phyloP scores from a whole-genome alignment of 2,797 vertebrate species.

The Craterocephalus amniculus region DNA sequence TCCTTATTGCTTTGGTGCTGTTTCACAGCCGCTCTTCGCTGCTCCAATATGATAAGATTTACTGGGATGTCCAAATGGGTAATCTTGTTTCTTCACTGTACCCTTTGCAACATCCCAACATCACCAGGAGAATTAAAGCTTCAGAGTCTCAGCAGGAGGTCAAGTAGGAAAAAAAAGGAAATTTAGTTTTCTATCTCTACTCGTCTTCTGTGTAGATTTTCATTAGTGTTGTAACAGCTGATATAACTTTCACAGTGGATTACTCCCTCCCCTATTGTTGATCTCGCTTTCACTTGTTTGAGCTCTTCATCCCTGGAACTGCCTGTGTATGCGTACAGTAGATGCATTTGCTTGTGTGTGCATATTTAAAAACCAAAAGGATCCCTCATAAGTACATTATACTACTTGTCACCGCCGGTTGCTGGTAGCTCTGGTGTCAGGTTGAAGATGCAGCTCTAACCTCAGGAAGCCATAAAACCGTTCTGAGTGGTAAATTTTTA shows the following conservation, averaged over 20 bases:
- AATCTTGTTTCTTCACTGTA: conserved; percentile 84
- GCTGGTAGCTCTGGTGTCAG: neutral
- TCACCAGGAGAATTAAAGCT: conserved; percentile 79
- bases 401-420: conserved; percentile 16
- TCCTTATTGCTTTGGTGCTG: conserved; percentile 70
- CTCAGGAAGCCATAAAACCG: conserved; percentile 53
- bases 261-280: conserved; percentile 32
- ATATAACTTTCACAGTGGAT: conserved; percentile 56
- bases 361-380: conserved; percentile 2
- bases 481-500: conserved; percentile 47
- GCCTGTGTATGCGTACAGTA: neutral
- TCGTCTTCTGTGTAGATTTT: conserved; percentile 57
- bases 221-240: conserved; percentile 66
- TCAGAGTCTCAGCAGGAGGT: conserved; percentile 74
- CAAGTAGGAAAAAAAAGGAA: conserved; percentile 56
- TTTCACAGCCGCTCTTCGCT: conserved; percentile 68
- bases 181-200: conserved; percentile 61
- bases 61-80: conserved; percentile 79
- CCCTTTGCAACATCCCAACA: conserved; percentile 76
- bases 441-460: conserved; percentile 26
- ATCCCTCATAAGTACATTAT: neutral
- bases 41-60: conserved; percentile 83
- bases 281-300: conserved; percentile 15
- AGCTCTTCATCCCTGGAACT: conserved; percentile 27
- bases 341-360: neutral